Conservation (phyloP, 2,888 invertebrate species). For the Lissonota sp. region DNA sequence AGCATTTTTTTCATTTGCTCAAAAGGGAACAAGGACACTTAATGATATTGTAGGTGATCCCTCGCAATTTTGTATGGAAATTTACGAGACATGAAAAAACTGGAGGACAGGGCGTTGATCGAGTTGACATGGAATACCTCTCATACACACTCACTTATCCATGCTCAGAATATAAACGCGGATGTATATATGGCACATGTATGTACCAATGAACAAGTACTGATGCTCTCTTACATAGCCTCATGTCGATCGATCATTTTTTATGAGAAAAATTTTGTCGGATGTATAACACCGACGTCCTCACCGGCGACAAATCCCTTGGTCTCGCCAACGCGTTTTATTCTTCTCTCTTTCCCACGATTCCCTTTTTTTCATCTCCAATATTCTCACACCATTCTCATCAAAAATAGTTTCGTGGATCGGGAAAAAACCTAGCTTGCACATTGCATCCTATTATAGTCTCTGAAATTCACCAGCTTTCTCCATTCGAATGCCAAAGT, state of each 20-base stretch:
- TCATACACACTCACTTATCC: slow-evolving; percentile 7
- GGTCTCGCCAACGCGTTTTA: slow-evolving; percentile 56
- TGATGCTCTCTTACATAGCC: slow-evolving; percentile 44
- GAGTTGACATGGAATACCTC: background rate
- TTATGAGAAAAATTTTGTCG: slow-evolving; percentile 71
- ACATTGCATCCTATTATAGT: too few species aligned
- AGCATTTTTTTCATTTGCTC: too few species aligned
- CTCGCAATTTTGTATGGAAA: too few species aligned
- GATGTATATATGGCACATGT: slow-evolving; percentile 13
- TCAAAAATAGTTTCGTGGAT: too few species aligned
- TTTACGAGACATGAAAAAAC: too few species aligned
- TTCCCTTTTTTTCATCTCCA: slow-evolving; percentile 3
- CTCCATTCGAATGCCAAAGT: too few species aligned
- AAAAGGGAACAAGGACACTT: too few species aligned
- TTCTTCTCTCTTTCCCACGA: slow-evolving; percentile 49
- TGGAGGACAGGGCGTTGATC: too few species aligned
- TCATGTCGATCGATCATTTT: slow-evolving; percentile 75
- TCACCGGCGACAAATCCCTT: slow-evolving; percentile 66
- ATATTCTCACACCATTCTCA: too few species aligned
- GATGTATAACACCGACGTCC: slow-evolving; percentile 56
- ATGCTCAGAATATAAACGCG: slow-evolving; percentile 26
- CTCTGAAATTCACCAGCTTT: too few species aligned
- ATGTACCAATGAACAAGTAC: slow-evolving; percentile 36
- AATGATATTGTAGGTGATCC: too few species aligned
- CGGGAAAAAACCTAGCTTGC: too few species aligned